Conservation (phyloP, 2,888 invertebrate species). For the Dryobota labecula region DNA sequence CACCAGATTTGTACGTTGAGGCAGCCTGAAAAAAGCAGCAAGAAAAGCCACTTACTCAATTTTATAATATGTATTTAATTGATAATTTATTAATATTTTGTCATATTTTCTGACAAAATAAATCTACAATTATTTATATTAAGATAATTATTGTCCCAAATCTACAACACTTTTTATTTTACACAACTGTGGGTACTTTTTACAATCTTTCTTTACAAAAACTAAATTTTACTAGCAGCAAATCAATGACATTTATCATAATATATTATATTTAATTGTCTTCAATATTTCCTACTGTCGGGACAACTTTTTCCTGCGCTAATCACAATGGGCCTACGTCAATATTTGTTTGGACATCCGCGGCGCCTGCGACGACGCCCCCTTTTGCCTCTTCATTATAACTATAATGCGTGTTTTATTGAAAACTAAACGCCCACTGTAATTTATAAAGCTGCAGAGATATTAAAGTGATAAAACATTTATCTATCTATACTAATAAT, state of each 20-base stretch:
- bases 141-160: no score
- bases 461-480: conserved; percentile 25
- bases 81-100: no score
- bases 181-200: no score
- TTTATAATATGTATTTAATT: no score
- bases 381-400: conserved; percentile 79
- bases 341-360: conserved; percentile 63
- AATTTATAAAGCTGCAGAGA: conserved; percentile 60
- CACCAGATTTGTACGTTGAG: background rate
- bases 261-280: conserved; percentile 4
- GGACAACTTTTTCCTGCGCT: conserved; percentile 45
- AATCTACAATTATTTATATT: no score
- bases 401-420: conserved; percentile 78
- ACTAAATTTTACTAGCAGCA: background rate
- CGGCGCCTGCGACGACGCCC: conserved; percentile 74
- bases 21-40: background rate
- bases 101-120: background rate
- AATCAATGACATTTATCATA: conserved; percentile 18
- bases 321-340: conserved; percentile 58
- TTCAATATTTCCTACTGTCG: conserved; percentile 20
- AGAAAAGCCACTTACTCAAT: no score
- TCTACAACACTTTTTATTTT: no score
- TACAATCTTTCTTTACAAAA: background rate
- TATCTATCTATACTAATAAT: no score
- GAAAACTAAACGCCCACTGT: conserved; percentile 76